phyloP scores from a whole-genome alignment of 2,113 vertebrate species.

The Illadopsis cleaveri region DNA sequence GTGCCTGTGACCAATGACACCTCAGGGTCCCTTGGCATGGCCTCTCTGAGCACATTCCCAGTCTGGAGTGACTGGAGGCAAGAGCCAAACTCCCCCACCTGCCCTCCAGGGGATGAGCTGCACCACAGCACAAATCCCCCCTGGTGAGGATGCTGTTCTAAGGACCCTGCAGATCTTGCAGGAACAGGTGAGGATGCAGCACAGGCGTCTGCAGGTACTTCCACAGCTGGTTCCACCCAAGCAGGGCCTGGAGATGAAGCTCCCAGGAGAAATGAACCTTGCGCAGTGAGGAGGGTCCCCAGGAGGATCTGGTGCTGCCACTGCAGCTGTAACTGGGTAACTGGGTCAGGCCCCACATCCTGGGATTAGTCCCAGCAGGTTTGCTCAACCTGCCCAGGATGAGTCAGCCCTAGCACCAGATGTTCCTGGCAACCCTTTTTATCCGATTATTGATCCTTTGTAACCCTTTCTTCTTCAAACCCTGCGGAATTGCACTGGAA shows the following conservation, averaged over 20 bases:
- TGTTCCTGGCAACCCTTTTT: not conserved
- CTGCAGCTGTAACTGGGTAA: not conserved
- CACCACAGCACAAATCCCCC: not conserved
- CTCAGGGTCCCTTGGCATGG: not conserved
- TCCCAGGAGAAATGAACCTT: not conserved
- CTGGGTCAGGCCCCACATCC: constrained; percentile 33
- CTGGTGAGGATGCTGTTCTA: not conserved
- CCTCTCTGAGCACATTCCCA: not conserved
- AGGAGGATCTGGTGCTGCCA: not conserved
- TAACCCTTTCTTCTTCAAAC: not conserved
- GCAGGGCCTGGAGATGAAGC: not conserved
- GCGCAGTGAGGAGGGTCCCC: accelerated
- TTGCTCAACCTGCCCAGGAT: not conserved
- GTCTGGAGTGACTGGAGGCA: accelerated
- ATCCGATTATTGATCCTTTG: not conserved
- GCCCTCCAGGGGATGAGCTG: not conserved
- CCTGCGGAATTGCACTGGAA: accelerated
- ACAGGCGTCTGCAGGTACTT: not conserved
- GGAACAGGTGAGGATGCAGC: not conserved
- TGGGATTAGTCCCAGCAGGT: constrained; percentile 30
- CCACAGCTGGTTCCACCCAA: not conserved
- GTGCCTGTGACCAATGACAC: not conserved
- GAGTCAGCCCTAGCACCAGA: constrained; percentile 16
- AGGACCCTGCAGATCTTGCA: not conserved
- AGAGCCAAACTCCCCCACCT: not conserved